Evolutionary conservation across 1,140 invertebrate species (phyloP), one percentile per base, ranked within the genome.

Genomic region (Lineus longissimus): DNA sequence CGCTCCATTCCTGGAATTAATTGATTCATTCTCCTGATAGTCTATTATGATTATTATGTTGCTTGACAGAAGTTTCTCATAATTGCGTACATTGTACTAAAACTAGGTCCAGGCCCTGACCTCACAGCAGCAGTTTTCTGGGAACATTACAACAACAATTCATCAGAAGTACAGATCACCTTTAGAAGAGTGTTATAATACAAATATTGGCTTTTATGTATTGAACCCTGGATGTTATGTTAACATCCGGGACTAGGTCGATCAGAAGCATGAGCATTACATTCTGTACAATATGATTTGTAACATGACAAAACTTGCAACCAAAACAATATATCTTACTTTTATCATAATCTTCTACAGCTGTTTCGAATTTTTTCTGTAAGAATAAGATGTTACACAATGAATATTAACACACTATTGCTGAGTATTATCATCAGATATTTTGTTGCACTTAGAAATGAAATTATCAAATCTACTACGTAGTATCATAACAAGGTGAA

Each of bases 291-390:
- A n/a, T n/a, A n/a, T n/a, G n/a, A n/a, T n/a, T n/a, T n/a, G n/a
- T n/a, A n/a, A n/a, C n/a, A n/a, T n/a, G n/a, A n/a, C n/a, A n/a
- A n/a, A n/a, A n/a, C n/a, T n/a, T n/a, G 17, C 15, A 17, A 30
- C 22, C 36, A 55, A 11, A 57, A 63, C 19, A 41, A 55, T 30
- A 45, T 36, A 57, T 11, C 47, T 66, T 72, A 67, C 70, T 65
- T 63, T 68, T 67, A 31, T 73, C 64, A 64, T 67, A 72, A 56
- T 65, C 66, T 56, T 66, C 67, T 62, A 73, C 51, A 43, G 68
- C 72, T 31, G 67, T 66, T 55, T 54, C 55, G 59, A 65, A 70
- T 25, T 69, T 67, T 67, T 66, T 73, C 72, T 73, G 68, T 30
- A 72, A 73, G 41, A 41, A 61, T 60, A 60, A 63, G 30, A 57